Evolutionary conservation across 2,797 vertebrate species (phyloP).

Genomic region (Melanotaenia nigrans): DNA sequence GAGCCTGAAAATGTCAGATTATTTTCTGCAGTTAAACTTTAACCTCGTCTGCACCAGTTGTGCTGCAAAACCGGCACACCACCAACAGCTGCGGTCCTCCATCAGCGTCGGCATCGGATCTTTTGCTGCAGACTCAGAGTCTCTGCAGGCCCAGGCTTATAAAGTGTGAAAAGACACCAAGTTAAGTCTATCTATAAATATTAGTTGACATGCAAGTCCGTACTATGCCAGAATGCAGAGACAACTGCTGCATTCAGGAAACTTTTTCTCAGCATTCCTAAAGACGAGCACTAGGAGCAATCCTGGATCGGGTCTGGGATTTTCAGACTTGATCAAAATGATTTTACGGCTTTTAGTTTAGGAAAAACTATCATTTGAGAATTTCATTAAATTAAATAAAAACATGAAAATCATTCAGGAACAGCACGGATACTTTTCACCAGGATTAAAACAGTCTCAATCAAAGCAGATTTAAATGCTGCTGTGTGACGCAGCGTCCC

Average conservation of each 20-base stretch:
- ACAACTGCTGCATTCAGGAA: background rate
- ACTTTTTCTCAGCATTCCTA: background rate
- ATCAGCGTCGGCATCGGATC: background rate
- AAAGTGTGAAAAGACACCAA: background rate
- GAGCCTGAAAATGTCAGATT: conserved; percentile 3
- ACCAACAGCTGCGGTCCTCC: conserved; percentile 41
- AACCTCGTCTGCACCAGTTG: conserved; percentile 30
- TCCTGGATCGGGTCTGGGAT: too few species aligned
- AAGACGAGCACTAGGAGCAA: background rate
- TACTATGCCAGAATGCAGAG: background rate
- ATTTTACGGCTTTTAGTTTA: too few species aligned
- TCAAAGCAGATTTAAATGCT: background rate
- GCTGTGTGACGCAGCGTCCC: conserved; percentile 22
- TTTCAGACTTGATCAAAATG: too few species aligned
- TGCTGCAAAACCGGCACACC: conserved; percentile 18
- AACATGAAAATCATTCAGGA: background rate
- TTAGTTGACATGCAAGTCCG: background rate
- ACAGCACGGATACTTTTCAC: background rate
- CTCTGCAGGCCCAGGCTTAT: background rate
- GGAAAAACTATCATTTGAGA: too few species aligned
- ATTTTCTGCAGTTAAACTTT: conserved; percentile 33
- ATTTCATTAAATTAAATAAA: too few species aligned
- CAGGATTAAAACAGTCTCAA: background rate
- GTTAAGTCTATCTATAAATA: background rate
- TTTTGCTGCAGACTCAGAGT: background rate